Evolutionary conservation across 2,888 invertebrate genomes (phyloP), one percentile per base, ranked within the genome.

Genomic region (Serrognathus titanus): DNA sequence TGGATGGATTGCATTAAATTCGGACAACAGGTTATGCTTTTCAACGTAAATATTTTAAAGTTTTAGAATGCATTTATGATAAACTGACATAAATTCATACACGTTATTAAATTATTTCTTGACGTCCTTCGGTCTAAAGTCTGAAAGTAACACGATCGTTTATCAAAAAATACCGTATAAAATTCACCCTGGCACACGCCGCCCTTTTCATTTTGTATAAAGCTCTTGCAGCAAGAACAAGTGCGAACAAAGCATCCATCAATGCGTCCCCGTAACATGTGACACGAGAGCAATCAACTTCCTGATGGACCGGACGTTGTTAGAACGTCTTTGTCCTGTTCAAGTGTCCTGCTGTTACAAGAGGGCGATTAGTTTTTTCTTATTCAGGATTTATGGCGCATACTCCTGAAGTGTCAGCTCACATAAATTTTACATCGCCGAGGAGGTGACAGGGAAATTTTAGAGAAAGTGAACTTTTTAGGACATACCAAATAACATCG

Each of bases 271-370:
- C 56, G 59, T 59, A 61, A 57, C 56, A 55, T 52, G 56, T 61
- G 61, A 61, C 63, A 63, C 51, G 59, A 54, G 59, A 59, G 57
- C 61, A 63, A 63, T 63, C 63, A 61, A 53, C 61, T 63, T 63
- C 59, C 63, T 57, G 58, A 57, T 55, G 58, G 48, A 48, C 55
- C 48, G 58, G 57, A 61, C 53, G 61, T 63, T 61, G 61, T 61
- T 63, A 61, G 49, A 54, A 56, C 53, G 50, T 63, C 63, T 61
- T 59, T 59, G 62, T 60, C 55, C 53, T 53, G 57, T 48, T 58
- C 43, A 16, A 43, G 43, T 43, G 20, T 43, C 43, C 20, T 43
- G 16, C 12, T 11, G 43, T 43, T 20, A 11, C 16, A 11, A 31
- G 43, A 7, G 10, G 20, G 20, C 20, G 13, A 43, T 43, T 43